Base-by-base conservation (phyloP, 2,888 invertebrate species). In the Coremacera marginata region DNA sequence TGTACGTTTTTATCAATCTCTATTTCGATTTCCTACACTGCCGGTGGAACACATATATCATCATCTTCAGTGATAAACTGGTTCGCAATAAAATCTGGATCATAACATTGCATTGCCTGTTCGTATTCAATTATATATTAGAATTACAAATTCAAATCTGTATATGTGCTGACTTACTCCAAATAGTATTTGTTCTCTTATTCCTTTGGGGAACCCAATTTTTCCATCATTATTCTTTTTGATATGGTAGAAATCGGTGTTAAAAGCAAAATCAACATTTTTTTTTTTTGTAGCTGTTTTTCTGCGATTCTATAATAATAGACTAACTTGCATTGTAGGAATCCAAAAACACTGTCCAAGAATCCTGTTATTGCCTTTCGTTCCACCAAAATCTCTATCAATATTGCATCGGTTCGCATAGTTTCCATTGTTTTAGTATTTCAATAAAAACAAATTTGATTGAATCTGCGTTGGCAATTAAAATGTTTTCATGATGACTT, bases 311-410 rank as follows among this genome's bases (percentile, higher is more conserved):
- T n/a, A n/a, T 51, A 16, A 52, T 62, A 37, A 19, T 9, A 19
- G n/a, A 76, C 77, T 80, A 85, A 96, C 96, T 95, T 93, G 90
- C 96, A 91, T 68, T 92, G 92, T 75, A 96, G 89, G 89, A 96
- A 96, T 68, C 94, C 94, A 84, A 96, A 94, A 79, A 96, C 90
- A 16, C 93, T 90, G 80, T 95, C 94, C 19, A 96, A 89, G 88
- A 96, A 96, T 5, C 92, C 92, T 1, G 92, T 90, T 71, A 95
- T 90, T 8, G 93, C 93, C 85, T 93, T 93, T 80, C 93, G 92
- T 75, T 93, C 93, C 72, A 92, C 91, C 79, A 94, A 89, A 85
- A 95, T 92, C 79, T 92, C 91, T 84, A 93, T 90, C 80, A 95
- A 90, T 77, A 91, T 89, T 78, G 92, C 91, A 84, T 95, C 95